Evolutionary conservation across 2,888 invertebrate species (phyloP), one percentile per base, ranked within the genome.

Genomic region (Bibio marci): DNA sequence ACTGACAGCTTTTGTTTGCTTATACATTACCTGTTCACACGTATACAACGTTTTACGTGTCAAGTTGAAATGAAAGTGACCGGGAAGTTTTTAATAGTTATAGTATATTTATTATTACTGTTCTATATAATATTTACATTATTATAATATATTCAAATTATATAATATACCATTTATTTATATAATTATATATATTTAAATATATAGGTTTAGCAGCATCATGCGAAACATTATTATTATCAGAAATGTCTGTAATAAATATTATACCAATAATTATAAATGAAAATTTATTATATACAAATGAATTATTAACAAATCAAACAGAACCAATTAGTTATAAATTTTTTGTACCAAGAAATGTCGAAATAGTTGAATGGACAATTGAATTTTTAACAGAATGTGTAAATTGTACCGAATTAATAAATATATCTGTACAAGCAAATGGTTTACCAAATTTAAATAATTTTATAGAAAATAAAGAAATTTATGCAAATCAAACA

Each of bases 151-250:
- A n/a, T n/a, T n/a, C n/a, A n/a, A n/a, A n/a, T n/a, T n/a, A n/a
- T n/a, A n/a, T n/a, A n/a, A n/a, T n/a, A n/a, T n/a, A n/a, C n/a
- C n/a, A n/a, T n/a, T n/a, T n/a, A n/a, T n/a, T n/a, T n/a, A n/a
- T n/a, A n/a, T n/a, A n/a, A n/a, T n/a, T n/a, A 22, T 22, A 22
- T 22, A 22, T 79, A 59, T 50, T 55, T 52, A 15, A 27, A 31
- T 39, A 7, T 69, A 1, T 63, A 81, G 81, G 81, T 49, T 63
- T 82, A 35, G 69, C 73, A 11, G 69, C 73, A 14, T 66, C 70
- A 35, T 78, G 78, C 51, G 71, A 71, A 45, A 76, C 77, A 4
- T 61, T 74, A 41, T 54, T 78, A 26, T 66, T 74, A 47, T 71
- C 75, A 35, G 76, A 77, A 54, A 61, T 78, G 50, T 70, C 70